Percentiles rank a stretch among this genome's conserved stretches.
Conservation (phyloP, 2,888 invertebrate genomes). For the Luperina testacea region DNA sequence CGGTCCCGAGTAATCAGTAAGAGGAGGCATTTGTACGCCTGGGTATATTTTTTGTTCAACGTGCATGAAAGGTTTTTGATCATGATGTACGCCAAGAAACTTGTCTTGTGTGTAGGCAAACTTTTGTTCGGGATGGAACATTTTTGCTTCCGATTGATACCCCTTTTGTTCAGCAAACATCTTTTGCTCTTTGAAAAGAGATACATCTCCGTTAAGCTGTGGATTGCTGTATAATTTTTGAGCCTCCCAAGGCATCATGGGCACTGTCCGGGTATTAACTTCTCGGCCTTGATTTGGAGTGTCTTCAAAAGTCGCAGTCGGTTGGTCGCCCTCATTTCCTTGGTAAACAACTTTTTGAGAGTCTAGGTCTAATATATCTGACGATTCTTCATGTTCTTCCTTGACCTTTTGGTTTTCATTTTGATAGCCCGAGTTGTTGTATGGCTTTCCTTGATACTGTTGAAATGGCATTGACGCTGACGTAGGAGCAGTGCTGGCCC, state of each 20-base stretch:
- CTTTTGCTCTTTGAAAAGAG: slow-evolving; percentile 88
- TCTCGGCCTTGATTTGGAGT: slow-evolving; percentile 82
- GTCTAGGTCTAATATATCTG: slow-evolving; percentile 96
- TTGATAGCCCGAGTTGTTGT: slow-evolving; percentile 84
- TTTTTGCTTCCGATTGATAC: slow-evolving; percentile 84
- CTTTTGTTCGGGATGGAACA: slow-evolving; percentile 88
- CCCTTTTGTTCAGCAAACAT: slow-evolving; percentile 87
- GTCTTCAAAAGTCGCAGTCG: slow-evolving; percentile 83
- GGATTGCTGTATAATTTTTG: slow-evolving; percentile 86
- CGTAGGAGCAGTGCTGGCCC: slow-evolving; percentile 81
- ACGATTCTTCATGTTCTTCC: slow-evolving; percentile 93
- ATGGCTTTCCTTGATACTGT: slow-evolving; percentile 88
- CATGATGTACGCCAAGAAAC: slow-evolving; percentile 87
- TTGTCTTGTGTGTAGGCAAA: slow-evolving; percentile 87
- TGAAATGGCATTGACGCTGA: slow-evolving; percentile 88
- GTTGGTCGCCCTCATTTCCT: slow-evolving; percentile 89
- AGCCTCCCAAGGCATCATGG: slow-evolving; percentile 91
- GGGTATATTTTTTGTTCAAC: slow-evolving; percentile 90
- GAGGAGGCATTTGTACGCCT: slow-evolving; percentile 88
- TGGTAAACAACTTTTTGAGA: slow-evolving; percentile 96
- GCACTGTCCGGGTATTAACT: slow-evolving; percentile 88
- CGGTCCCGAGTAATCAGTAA: slow-evolving; percentile 87
- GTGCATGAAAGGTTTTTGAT: slow-evolving; percentile 88
- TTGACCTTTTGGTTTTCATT: slow-evolving; percentile 89
- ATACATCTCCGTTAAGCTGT: slow-evolving; percentile 87